Evolutionary conservation across 2,797 vertebrate species (phyloP).

Genomic region (Pelobates cultripes): DNA sequence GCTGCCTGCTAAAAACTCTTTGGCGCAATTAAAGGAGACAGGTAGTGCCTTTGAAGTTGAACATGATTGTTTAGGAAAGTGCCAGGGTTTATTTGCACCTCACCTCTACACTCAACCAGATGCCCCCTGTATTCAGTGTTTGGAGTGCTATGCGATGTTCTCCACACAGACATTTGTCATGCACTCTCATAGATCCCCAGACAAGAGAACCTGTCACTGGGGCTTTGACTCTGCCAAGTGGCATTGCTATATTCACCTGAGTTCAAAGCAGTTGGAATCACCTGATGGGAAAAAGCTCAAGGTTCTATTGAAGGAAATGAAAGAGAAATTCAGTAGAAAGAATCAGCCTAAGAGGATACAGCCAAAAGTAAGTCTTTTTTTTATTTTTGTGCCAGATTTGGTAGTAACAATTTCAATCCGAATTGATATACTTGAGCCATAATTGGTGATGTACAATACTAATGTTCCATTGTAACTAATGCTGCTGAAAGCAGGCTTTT

Average conservation of each 20-base stretch:
- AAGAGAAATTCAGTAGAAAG: constrained; percentile 90
- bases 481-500: too few species aligned
- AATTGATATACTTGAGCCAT: too few species aligned
- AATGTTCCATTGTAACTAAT: too few species aligned
- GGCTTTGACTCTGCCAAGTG: constrained; percentile 97
- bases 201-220: constrained; percentile 99
- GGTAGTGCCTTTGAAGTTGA: constrained; percentile 95
- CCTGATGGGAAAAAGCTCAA: constrained; percentile 85
- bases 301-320: constrained; percentile 90
- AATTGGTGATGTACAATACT: too few species aligned
- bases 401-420: not conserved
- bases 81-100: constrained; percentile 93
- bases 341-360: constrained; percentile 79
- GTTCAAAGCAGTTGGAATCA: constrained; percentile 87
- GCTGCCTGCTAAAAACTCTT: constrained; percentile 78
- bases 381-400: not conserved
- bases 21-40: constrained; percentile 85
- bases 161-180: constrained; percentile 97
- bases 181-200: constrained; percentile 94
- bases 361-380: constrained; percentile 84
- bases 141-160: constrained; percentile 95
- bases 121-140: constrained; percentile 91
- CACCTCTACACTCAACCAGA: constrained; percentile 92
- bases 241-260: constrained; percentile 96
- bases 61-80: constrained; percentile 96